Evolutionary conservation across 2,888 invertebrate genomes (phyloP).

Genomic region (Drosophila vallismaia): DNA sequence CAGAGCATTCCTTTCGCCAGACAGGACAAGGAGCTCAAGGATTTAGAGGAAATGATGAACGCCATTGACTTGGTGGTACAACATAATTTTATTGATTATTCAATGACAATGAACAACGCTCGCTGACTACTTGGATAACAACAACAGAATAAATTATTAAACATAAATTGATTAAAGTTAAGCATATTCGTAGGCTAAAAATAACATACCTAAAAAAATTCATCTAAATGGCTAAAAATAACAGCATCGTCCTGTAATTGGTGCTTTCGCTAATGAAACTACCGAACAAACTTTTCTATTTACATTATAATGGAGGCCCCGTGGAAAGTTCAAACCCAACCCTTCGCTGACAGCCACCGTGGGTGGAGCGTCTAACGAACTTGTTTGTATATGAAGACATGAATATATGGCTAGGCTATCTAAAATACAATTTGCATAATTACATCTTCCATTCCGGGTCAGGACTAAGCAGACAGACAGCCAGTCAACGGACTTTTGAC

Average conservation of each 20-base stretch:
- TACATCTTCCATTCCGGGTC: slow-evolving; percentile 45
- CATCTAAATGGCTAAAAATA: slow-evolving; percentile 71
- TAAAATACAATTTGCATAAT: slow-evolving; percentile 74
- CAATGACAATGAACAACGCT: slow-evolving; percentile 47
- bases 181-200: slow-evolving; percentile 29
- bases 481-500: slow-evolving; percentile 37
- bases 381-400: slow-evolving; percentile 5
- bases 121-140: slow-evolving; percentile 60
- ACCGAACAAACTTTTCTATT: slow-evolving; percentile 65
- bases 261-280: slow-evolving; percentile 61
- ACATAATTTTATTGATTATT: slow-evolving; percentile 59
- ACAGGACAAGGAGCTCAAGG: too few species aligned
- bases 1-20: not conserved
- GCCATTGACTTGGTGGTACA: slow-evolving; percentile 14
- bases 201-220: slow-evolving; percentile 45
- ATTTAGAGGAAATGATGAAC: not conserved
- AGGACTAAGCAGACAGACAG: slow-evolving; percentile 14
- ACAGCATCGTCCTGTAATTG: slow-evolving; percentile 41
- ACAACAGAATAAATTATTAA: slow-evolving; percentile 52
- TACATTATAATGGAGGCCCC: slow-evolving; percentile 65
- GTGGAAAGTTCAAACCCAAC: slow-evolving; percentile 3
- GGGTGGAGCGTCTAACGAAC: slow-evolving; percentile 37
- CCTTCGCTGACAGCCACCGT: slow-evolving; percentile 33
- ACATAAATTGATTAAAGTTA: slow-evolving; percentile 29
- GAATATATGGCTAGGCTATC: slow-evolving; percentile 64